Percentiles rank a stretch among this genome's conserved stretches.
phyloP scores from a whole-genome alignment of 2,888 invertebrate species.

The Pimpla rufipes region DNA sequence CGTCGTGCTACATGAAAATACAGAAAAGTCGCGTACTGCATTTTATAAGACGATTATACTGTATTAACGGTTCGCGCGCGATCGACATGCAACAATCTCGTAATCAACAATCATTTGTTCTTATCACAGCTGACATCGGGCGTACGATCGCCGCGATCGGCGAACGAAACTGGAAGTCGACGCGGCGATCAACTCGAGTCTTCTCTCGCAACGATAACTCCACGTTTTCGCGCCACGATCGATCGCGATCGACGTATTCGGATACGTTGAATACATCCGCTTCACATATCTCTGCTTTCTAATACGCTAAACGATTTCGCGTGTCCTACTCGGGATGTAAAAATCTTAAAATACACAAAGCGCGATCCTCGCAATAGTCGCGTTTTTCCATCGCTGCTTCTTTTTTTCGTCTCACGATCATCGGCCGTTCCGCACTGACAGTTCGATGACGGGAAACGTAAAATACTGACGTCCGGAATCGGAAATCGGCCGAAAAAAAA shows the following conservation, averaged over 20 bases:
- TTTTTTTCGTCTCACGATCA: background rate
- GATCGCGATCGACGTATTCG: constrained; percentile 15
- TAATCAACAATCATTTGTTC: constrained; percentile 46
- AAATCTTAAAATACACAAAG: constrained; percentile 33
- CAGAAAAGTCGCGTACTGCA: constrained; percentile 22
- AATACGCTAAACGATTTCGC: constrained; percentile 22
- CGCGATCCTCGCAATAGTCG: constrained; percentile 14
- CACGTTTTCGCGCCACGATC: constrained; percentile 9
- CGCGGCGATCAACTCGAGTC: constrained; percentile 28
- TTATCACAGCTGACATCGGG: constrained; percentile 66
- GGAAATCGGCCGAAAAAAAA: too few relatives aligned
- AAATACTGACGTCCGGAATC: background rate
- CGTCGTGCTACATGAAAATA: constrained; percentile 26
- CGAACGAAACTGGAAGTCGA: background rate
- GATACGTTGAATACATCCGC: constrained; percentile 35
- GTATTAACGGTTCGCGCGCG: constrained; percentile 26
- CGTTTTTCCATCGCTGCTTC: background rate
- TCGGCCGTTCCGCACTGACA: background rate
- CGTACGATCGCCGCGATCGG: constrained; percentile 25
- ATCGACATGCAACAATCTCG: constrained; percentile 19
- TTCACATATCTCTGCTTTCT: constrained; percentile 29
- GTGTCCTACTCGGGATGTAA: constrained; percentile 17
- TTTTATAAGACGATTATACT: constrained; percentile 52
- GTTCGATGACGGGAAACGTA: background rate
- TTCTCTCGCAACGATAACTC: constrained; percentile 19